Percentiles rank a stretch among this genome's conserved stretches.
These are phyloP conservation scores for Natator depressus DNA, from an alignment of 2,113 vertebrate species.

Conservation along the genomic window DNA sequence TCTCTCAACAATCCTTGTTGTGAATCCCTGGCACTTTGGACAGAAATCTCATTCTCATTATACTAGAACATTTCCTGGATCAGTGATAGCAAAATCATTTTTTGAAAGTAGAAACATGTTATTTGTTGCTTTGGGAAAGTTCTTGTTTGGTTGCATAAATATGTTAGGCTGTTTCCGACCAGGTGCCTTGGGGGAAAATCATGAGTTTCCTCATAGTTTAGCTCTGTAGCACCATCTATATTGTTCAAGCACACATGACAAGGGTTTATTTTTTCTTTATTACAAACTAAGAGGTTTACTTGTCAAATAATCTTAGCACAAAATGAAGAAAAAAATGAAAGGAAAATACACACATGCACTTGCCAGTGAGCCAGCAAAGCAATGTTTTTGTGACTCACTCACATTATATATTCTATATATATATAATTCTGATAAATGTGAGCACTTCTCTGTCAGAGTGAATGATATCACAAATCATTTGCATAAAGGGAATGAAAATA, in stretches of 20 bases:
- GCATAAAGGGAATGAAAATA: background rate
- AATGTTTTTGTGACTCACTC: background rate
- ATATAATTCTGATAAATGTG: background rate
- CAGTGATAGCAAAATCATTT: background rate
- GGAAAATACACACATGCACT: background rate
- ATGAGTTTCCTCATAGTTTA: background rate
- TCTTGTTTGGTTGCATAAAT: background rate
- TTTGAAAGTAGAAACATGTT: background rate
- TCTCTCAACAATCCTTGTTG: background rate
- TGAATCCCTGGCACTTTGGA: background rate
- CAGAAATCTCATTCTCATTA: background rate
- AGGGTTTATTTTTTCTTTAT: background rate
- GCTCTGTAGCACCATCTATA: background rate
- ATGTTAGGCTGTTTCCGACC: constrained; percentile 24
- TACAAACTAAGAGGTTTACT: background rate
- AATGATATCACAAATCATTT: constrained; percentile 31
- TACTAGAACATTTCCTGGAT: background rate
- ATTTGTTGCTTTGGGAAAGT: background rate
- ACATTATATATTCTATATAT: background rate
- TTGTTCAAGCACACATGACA: background rate
- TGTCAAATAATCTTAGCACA: background rate
- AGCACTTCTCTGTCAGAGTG: constrained; percentile 3
- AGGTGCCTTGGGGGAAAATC: background rate
- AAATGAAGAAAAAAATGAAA: background rate
- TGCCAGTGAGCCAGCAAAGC: background rate